Percentiles rank a stretch among this genome's conserved stretches.
Conservation (phyloP, 2,888 invertebrate genomes). For the Timandra comae region DNA sequence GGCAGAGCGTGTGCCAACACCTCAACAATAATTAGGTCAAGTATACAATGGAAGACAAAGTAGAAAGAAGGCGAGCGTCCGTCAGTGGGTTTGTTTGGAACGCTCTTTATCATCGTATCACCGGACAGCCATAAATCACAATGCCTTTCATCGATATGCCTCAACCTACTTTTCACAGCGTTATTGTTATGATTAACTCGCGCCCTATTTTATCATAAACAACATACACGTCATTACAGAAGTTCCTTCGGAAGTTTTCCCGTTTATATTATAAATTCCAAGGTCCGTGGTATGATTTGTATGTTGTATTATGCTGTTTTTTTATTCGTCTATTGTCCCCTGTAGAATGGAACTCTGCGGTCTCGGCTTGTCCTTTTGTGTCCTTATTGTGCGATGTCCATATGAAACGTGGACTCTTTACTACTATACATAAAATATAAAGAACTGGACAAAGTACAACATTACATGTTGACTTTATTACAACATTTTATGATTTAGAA, state of each 20-base stretch:
- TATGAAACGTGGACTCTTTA: conserved; percentile 8
- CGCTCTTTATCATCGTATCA: conserved; percentile 56
- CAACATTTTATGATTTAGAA: no score
- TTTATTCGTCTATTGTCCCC: conserved; percentile 17
- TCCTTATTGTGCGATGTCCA: conserved; percentile 6
- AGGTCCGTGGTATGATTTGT: conserved; percentile 18
- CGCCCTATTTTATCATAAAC: conserved; percentile 37
- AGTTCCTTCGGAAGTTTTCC: conserved; percentile 14
- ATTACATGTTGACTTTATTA: no score
- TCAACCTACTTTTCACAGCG: conserved; percentile 38
- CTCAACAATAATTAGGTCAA: conserved; percentile 60
- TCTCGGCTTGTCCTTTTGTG: conserved; percentile 13
- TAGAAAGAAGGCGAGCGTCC: conserved; percentile 28
- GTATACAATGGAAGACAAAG: conserved; percentile 54
- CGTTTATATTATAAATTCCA: conserved; percentile 14
- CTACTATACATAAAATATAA: conserved; percentile 5
- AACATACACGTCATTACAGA: conserved; percentile 39
- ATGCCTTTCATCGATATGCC: conserved; percentile 39
- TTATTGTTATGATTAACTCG: conserved; percentile 34
- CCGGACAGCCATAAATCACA: conserved; percentile 53
- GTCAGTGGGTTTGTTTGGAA: conserved; percentile 36
- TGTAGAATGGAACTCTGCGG: conserved; percentile 17
- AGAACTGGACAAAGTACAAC: no score
- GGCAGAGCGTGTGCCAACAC: conserved; percentile 37
- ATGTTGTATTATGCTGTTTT: conserved; percentile 18